These are phyloP conservation scores for Hipparchia semele DNA, from an alignment of 2,888 invertebrate species.

Conservation along the genomic window DNA sequence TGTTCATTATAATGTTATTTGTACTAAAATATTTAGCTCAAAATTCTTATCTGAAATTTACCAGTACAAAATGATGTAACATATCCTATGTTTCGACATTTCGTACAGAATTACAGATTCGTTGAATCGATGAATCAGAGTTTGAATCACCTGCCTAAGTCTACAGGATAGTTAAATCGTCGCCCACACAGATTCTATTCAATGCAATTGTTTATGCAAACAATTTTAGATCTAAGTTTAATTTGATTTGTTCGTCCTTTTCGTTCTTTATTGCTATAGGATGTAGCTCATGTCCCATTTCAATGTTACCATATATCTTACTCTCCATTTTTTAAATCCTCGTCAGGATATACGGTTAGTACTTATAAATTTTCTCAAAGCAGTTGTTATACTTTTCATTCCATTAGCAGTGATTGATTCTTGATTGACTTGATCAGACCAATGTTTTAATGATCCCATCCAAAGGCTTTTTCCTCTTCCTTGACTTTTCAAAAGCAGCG, in stretches of 20 bases:
- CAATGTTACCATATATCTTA: neutral
- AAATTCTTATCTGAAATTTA: neutral
- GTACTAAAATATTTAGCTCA: neutral
- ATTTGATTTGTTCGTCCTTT: neutral
- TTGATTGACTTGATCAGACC: no score
- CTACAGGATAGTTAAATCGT: neutral
- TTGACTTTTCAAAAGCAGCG: no score
- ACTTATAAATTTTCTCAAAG: no score
- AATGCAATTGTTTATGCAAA: neutral
- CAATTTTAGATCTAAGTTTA: neutral
- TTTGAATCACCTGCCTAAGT: conserved; percentile 13
- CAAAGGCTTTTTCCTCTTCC: no score
- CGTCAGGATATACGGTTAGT: no score
- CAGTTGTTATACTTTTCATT: no score
- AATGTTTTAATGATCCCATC: no score
- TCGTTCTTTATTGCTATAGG: neutral
- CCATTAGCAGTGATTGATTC: no score
- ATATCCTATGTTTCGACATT: neutral
- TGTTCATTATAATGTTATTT: no score
- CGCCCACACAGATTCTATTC: conserved; percentile 4
- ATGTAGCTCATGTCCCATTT: neutral
- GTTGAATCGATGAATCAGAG: conserved; percentile 16
- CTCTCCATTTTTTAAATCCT: neutral
- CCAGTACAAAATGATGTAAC: neutral
- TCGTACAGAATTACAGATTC: neutral